phyloP scores from a whole-genome alignment of 2,797 vertebrate genomes.

The Nasua narica region DNA sequence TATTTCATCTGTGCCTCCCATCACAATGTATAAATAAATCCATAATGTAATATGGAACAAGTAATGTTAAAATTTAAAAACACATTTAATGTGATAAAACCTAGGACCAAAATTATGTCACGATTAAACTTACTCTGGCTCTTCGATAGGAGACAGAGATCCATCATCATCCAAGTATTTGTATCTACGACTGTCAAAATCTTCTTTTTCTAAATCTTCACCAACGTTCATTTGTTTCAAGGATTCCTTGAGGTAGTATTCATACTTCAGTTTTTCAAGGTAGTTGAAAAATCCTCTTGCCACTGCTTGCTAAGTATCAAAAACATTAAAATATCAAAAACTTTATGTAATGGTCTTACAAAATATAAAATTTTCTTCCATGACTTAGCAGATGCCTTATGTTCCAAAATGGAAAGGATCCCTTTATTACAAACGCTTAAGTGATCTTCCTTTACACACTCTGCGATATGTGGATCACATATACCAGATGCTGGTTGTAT shows the following conservation, averaged over 20 bases:
- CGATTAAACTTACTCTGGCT: conserved; percentile 78
- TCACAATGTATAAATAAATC: background rate
- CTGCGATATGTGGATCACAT: background rate
- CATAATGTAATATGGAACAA: background rate
- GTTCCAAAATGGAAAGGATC: background rate
- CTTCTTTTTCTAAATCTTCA: conserved; percentile 81
- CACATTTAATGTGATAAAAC: background rate
- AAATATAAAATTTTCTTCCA: background rate
- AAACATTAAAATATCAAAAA: conserved; percentile 20
- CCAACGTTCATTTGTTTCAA: conserved; percentile 78
- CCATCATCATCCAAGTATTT: conserved; percentile 85
- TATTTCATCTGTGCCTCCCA: background rate
- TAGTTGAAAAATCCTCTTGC: conserved; percentile 90
- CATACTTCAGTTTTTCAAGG: conserved; percentile 82
- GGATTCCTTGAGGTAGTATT: conserved; percentile 81
- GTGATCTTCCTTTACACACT: background rate
- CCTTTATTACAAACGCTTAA: background rate
- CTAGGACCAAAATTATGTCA: background rate
- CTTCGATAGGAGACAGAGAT: conserved; percentile 83
- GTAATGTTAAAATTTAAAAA: background rate
- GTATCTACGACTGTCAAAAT: conserved; percentile 75
- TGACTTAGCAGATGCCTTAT: background rate
- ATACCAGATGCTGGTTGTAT: background rate
- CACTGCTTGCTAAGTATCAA: conserved; percentile 81
- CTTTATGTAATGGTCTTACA: background rate